Evolutionary conservation across 2,888 invertebrate species (phyloP), one percentile per base, ranked within the genome.

Genomic region (Synergus laeviventris): DNA sequence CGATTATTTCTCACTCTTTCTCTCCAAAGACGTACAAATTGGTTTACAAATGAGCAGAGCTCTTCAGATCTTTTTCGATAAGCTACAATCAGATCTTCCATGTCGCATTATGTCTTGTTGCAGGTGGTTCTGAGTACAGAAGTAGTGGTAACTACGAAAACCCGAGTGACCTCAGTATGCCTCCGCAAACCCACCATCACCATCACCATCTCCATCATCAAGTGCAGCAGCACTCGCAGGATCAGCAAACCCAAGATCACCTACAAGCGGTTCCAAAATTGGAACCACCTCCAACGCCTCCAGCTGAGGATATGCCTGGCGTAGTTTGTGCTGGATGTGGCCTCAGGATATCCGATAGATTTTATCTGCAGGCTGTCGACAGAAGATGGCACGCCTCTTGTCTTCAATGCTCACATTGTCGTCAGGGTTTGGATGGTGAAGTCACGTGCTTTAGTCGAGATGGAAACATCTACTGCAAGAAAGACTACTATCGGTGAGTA

Each of bases 401-500:
- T 90, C 93, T 98, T 49, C 95, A 96, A 89, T 98, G 98, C 92
- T 96, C 95, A 89, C 96, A 97, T 91, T 98, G 98, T 92, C 94
- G 96, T 87, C 94, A 95, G 92, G 95, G 96, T 5, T 93, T 98
- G 84, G 98, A 98, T 91, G 95, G 97, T 1, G 97, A 98, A 91
- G 94, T 96, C 89, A 95, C 98, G 84, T 98, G 98, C 92, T 98
- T 97, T 91, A 95, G 97, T 82, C 94, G 97, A 84, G 97, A 98
- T 91, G 97, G 97, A 87, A 96, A 96, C 90, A 98, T 98, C 87
- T 98, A 97, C 92, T 98, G 98, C 94, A 98, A 97, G 93, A 97
- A 96, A 90, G 98, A 98, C 92, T 98, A 98, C 92, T 96, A 97
- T 93, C 95, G 97, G 98, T 98, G 90, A 94, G 96, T 92, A 24